Percentiles rank a stretch among this genome's conserved stretches.
phyloP scores from a whole-genome alignment of 2,113 vertebrate genomes.

The Chitala chitala region DNA sequence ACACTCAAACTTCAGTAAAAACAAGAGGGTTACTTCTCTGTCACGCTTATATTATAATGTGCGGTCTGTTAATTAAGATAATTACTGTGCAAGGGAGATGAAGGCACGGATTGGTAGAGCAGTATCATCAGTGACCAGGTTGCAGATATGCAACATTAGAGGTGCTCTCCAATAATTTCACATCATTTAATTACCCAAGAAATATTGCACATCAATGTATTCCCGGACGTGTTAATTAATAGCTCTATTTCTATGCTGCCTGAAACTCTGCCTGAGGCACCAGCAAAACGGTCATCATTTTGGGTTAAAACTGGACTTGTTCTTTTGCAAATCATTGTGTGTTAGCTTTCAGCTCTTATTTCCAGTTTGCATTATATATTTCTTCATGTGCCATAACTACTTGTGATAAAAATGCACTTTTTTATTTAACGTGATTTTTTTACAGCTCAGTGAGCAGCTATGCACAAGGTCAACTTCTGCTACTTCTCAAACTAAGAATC shows the following conservation, averaged over 20 bases:
- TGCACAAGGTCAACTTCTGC: too few species aligned
- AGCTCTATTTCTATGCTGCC: conserved; percentile 69
- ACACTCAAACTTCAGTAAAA: neutral
- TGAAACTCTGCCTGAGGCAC: conserved; percentile 67
- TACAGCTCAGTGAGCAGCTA: too few species aligned
- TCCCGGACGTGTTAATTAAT: conserved; percentile 70
- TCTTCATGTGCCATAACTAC: too few species aligned
- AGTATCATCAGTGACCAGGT: neutral
- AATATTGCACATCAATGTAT: conserved; percentile 47
- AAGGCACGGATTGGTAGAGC: neutral
- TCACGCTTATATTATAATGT: neutral
- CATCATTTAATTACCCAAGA: conserved; percentile 55
- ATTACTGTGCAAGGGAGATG: neutral
- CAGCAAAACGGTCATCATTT: conserved; percentile 65
- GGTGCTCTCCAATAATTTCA: conserved; percentile 48
- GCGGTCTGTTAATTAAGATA: neutral
- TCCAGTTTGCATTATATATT: too few species aligned
- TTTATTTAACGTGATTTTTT: too few species aligned
- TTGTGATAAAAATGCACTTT: too few species aligned
- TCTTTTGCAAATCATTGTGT: neutral
- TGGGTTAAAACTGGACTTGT: conserved; percentile 40
- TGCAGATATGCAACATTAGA: neutral
- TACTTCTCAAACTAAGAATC: too few species aligned
- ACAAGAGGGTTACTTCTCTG: neutral
- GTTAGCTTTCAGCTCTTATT: too few species aligned